These are phyloP conservation scores for Cebus imitator DNA, from an alignment of 2,113 vertebrate genomes.

Conservation along the genomic window DNA sequence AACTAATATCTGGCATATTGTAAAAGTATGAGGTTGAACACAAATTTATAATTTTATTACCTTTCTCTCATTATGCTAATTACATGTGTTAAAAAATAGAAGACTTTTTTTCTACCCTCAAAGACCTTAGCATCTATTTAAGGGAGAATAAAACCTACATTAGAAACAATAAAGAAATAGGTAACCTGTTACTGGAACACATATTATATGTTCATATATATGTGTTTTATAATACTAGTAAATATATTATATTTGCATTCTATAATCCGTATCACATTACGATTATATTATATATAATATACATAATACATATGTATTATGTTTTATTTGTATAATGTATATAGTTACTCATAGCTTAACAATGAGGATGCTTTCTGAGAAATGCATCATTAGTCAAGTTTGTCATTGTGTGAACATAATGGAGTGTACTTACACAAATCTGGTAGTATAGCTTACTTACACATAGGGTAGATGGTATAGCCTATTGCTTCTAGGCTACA, in stretches of 20 bases:
- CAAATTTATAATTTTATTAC: neutral
- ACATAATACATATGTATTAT: neutral
- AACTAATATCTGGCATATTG: too few relatives aligned
- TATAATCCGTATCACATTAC: neutral
- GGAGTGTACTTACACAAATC: neutral
- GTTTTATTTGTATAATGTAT: neutral
- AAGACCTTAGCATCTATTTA: neutral
- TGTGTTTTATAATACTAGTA: neutral
- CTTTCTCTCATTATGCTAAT: conserved; percentile 21
- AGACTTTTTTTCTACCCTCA: neutral
- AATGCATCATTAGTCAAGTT: neutral
- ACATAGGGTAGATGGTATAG: neutral
- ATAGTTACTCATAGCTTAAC: neutral
- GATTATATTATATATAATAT: neutral
- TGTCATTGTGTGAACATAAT: neutral
- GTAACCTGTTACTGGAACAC: neutral
- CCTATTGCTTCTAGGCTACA: neutral
- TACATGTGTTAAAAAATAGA: neutral
- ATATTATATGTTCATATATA: neutral
- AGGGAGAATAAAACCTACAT: neutral
- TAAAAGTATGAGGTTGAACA: neutral
- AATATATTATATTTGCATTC: neutral
- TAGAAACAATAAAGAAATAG: neutral
- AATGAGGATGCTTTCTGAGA: neutral
- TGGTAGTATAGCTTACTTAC: neutral